Percentiles rank a stretch among this genome's conserved stretches.
Evolutionary conservation across 2,113 vertebrate species (phyloP).

Genomic region (Carlito syrichta): DNA sequence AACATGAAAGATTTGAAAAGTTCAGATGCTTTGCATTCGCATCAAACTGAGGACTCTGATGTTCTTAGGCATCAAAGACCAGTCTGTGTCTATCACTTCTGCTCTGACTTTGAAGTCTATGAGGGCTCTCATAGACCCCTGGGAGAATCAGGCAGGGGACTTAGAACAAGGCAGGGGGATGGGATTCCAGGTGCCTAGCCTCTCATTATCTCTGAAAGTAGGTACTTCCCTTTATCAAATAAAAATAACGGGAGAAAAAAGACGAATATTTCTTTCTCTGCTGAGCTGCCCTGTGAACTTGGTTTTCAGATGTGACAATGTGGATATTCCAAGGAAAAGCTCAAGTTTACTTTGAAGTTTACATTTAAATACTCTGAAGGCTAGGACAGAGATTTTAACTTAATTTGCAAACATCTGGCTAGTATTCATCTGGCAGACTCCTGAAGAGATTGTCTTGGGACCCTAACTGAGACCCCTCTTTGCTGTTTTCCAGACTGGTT

Average conservation of each 20-base stretch:
- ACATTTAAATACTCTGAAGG: not conserved
- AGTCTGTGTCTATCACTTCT: conserved; percentile 45
- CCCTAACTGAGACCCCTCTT: not conserved
- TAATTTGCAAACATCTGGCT: conserved; percentile 43
- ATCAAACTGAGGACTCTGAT: not conserved
- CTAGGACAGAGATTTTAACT: conserved; percentile 31
- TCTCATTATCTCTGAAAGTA: conserved; percentile 40
- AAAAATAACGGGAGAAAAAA: not conserved
- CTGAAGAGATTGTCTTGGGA: not conserved
- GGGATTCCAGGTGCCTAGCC: conserved; percentile 56
- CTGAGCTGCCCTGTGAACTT: not conserved
- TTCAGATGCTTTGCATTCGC: conserved; percentile 55
- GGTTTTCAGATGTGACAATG: conserved; percentile 17
- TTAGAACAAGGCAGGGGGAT: conserved; percentile 19
- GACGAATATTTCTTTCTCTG: not conserved
- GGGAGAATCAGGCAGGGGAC: conserved; percentile 34
- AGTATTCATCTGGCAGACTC: not conserved
- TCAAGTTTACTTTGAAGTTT: conserved; percentile 38
- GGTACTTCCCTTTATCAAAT: conserved; percentile 17
- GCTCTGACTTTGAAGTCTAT: conserved; percentile 69
- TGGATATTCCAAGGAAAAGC: not conserved
- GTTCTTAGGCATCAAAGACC: conserved; percentile 69
- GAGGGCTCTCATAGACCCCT: conserved; percentile 27
- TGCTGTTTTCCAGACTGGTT: conserved; percentile 8
- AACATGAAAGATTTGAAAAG: conserved; percentile 60